These are phyloP conservation scores for Seira ritae DNA, from an alignment of 2,888 invertebrate genomes.

Conservation along the genomic window DNA sequence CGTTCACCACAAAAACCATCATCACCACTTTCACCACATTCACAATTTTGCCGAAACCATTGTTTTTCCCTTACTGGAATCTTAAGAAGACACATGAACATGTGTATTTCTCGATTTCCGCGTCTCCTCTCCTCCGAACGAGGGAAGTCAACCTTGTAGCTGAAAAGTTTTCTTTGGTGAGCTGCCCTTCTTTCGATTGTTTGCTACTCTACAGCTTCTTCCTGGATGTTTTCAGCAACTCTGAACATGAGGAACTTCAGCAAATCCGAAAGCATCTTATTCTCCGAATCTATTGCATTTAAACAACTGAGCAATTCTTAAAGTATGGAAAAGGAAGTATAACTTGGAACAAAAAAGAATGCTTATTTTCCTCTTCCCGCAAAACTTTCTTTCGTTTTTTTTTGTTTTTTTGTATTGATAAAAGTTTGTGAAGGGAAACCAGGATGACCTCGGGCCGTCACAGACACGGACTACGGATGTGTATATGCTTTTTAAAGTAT, in stretches of 20 bases:
- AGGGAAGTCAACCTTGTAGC: slow-evolving; percentile 26
- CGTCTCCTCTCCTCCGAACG: neutral
- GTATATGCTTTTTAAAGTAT: slow-evolving; percentile 28
- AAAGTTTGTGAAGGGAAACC: slow-evolving; percentile 58
- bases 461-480: slow-evolving; percentile 53
- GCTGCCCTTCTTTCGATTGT: neutral
- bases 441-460: slow-evolving; percentile 63
- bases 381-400: neutral
- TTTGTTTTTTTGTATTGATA: slow-evolving; percentile 44
- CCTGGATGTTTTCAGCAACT: neutral
- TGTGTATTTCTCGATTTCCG: too few species aligned
- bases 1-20: slow-evolving; percentile 33
- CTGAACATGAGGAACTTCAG: neutral
- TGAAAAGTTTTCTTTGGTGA: neutral
- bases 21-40: slow-evolving; percentile 53
- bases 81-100: slow-evolving; percentile 5
- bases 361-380: neutral
- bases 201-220: neutral
- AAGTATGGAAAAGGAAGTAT: neutral
- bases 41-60: slow-evolving; percentile 20
- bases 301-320: neutral
- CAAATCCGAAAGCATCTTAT: neutral
- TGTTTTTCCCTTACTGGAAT: slow-evolving; percentile 1
- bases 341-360: neutral
- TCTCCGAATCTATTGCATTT: neutral